Base-by-base conservation (phyloP, 1,140 invertebrate genomes). In the Sminthurides bifidus region DNA sequence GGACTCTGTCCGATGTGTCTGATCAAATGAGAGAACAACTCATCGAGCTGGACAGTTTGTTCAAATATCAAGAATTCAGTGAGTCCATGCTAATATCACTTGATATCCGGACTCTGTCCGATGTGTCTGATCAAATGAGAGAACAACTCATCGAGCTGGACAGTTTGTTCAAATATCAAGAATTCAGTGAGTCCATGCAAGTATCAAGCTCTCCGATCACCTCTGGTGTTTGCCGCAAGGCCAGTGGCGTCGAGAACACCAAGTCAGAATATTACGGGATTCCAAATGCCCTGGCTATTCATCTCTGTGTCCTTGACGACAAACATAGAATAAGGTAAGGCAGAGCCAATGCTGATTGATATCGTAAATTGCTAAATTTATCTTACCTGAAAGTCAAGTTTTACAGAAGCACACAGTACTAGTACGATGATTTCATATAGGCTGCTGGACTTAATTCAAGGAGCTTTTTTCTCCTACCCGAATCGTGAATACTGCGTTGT, bases 401-500 rank as follows among this genome's bases (percentile, higher is more conserved):
- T 23, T 46, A 14, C 4, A 6, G 5, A 6, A 21, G n/a, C 38
- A 41, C 38, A 6, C 38, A 19, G n/a, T n/a, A 24, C 23, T 23
- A 56, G 27, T 67, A 67, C 33, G 60, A 71, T 72, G 53, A 71
- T 41, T 43, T 40, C 23, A 72, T 70, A 69, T 70, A 54, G 23
- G 65, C 73, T 77, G 83, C 67, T 84, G 10, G 73, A 77, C 61
- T 51, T 61, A 26, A 54, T 61, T 21, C 29, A 54, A n/a, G 77
- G 76, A 24, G 76, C 79, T 0, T 85, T 81, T 66, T 76, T 81
- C 54, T 68, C 78, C 53, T 85, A 81, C 63, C 80, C 81, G 0
- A 72, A 79, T 26, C 65, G 73, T 52, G 80, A 84, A 49, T 85
- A 83, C 64, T 79, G 78, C 63, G 66, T 81, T 23, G 72, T 83